phyloP scores from a whole-genome alignment of 2,797 vertebrate genomes.

The Sebastes kiyomatsui region DNA sequence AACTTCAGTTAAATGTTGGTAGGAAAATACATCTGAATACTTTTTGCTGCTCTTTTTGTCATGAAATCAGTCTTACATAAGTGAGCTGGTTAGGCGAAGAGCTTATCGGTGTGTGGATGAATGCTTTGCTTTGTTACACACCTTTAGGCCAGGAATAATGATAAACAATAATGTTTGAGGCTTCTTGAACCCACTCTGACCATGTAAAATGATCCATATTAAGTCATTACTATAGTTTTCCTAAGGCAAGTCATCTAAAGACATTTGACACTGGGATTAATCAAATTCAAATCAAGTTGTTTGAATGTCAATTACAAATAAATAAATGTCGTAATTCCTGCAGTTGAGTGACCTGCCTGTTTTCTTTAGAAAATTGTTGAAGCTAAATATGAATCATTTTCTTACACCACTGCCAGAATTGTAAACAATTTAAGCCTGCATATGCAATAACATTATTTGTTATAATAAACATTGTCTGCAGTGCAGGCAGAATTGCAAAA shows the following conservation, averaged over 20 bases:
- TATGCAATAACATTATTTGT: not conserved
- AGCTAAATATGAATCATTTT: not conserved
- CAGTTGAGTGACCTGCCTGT: not conserved
- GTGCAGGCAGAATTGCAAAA: not conserved
- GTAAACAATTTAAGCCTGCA: not conserved
- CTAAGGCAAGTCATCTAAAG: not conserved
- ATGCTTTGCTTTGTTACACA: not conserved
- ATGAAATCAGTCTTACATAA: not conserved
- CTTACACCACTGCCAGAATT: not conserved
- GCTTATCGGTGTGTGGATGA: not conserved
- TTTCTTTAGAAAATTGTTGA: not conserved
- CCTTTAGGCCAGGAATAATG: not conserved
- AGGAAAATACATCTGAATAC: not conserved
- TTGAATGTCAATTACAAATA: not conserved
- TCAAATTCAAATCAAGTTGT: not conserved
- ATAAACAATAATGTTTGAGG: not conserved
- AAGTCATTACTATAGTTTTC: not conserved
- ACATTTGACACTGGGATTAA: not conserved
- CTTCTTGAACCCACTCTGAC: not conserved
- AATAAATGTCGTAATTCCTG: not conserved
- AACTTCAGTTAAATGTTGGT: not conserved
- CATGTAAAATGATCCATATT: not conserved
- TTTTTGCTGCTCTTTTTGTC: not conserved
- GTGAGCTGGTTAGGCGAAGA: not conserved
- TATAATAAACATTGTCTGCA: not conserved